Conservation (phyloP, 1,140 invertebrate genomes). For the Oreohelix idahoensis region DNA sequence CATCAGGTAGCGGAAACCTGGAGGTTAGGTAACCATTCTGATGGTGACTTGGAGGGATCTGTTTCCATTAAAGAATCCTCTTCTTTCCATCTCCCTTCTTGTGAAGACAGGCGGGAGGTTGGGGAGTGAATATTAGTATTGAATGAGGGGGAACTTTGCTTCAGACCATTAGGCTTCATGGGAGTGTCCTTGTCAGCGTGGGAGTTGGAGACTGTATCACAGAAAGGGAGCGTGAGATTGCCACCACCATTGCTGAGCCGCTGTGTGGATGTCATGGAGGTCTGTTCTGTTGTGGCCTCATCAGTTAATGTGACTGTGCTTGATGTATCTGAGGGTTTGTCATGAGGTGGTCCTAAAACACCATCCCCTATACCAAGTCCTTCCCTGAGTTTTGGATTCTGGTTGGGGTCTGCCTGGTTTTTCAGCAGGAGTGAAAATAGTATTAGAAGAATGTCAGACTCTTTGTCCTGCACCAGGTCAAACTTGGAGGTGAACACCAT, state of each 20-base stretch:
- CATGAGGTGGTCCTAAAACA: background rate
- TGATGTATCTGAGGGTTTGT: background rate
- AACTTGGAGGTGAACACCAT: conserved; percentile 89
- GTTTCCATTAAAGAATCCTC: background rate
- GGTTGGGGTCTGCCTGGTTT: conserved; percentile 62
- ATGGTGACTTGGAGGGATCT: conserved; percentile 4
- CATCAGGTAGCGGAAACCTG: conserved; percentile 38
- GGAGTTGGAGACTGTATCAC: conserved; percentile 5
- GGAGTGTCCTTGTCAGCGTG: background rate
- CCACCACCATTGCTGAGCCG: conserved; percentile 1
- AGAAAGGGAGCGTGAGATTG: conserved; percentile 12
- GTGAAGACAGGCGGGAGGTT: background rate
- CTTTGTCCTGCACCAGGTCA: conserved; percentile 90
- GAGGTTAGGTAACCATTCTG: conserved; percentile 32
- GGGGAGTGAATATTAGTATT: background rate
- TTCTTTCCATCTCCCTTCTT: background rate
- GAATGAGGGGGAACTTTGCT: background rate
- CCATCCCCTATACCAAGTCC: conserved; percentile 31
- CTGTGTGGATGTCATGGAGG: background rate
- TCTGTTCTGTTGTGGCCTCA: background rate
- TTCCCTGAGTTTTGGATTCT: conserved; percentile 50
- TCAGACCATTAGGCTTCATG: background rate
- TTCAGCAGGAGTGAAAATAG: conserved; percentile 64
- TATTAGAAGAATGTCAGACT: conserved; percentile 90
- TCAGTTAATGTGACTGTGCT: too few relatives aligned